These are phyloP conservation scores for Hyposoter dolosus DNA, from an alignment of 2,888 invertebrate genomes.

Conservation along the genomic window DNA sequence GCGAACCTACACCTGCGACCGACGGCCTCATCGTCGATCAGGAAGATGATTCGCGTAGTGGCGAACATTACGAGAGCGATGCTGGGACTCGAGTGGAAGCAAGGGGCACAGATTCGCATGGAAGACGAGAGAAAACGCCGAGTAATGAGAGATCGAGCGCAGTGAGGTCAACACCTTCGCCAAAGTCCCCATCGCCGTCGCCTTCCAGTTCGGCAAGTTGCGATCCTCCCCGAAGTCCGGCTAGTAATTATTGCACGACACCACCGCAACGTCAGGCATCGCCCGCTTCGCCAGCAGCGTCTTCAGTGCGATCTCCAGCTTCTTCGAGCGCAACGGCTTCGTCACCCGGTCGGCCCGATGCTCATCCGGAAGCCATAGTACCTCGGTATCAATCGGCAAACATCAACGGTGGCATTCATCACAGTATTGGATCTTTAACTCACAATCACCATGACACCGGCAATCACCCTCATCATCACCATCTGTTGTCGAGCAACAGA, in stretches of 20 bases:
- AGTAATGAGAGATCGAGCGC: conserved; percentile 45
- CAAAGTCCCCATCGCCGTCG: conserved; percentile 78
- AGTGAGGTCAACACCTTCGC: conserved; percentile 69
- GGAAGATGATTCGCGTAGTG: conserved; percentile 70
- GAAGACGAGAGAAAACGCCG: conserved; percentile 35
- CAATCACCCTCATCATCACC: conserved; percentile 72
- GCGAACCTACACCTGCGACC: conserved; percentile 87
- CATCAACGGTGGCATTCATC: conserved; percentile 37
- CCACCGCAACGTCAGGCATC: conserved; percentile 79
- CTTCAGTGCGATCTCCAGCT: conserved; percentile 82
- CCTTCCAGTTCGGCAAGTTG: conserved; percentile 81
- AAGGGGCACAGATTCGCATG: conserved; percentile 72
- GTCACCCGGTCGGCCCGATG: conserved; percentile 81
- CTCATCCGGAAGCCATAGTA: conserved; percentile 75
- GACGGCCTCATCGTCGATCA: conserved; percentile 69
- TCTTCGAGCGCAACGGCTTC: conserved; percentile 82
- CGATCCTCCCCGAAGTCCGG: conserved; percentile 75
- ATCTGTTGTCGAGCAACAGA: conserved; percentile 75
- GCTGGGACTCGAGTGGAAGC: conserved; percentile 75
- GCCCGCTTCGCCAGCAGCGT: conserved; percentile 81
- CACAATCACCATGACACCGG: conserved; percentile 57
- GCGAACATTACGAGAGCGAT: conserved; percentile 74
- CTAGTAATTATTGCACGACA: conserved; percentile 73
- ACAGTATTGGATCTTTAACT: conserved; percentile 8
- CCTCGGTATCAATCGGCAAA: conserved; percentile 77